phyloP scores from a whole-genome alignment of 2,797 vertebrate genomes.

The Sarcophilus harrisii region DNA sequence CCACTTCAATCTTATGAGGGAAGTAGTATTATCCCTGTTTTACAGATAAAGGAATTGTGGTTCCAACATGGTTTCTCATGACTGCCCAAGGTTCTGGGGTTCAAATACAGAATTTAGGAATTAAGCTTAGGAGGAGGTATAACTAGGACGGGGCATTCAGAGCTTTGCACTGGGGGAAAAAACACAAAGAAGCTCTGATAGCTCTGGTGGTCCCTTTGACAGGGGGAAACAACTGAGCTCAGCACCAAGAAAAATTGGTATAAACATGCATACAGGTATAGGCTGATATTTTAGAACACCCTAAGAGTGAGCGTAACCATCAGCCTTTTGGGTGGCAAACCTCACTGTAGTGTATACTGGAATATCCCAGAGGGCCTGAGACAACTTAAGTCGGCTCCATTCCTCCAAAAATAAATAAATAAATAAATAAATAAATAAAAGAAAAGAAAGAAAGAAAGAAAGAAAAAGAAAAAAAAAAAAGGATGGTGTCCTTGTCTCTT shows the following conservation, averaged over 20 bases:
- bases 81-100: fast-evolving
- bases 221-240: background rate
- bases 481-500: background rate
- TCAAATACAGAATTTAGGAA: background rate
- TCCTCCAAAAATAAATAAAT: background rate
- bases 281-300: background rate
- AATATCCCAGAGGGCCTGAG: background rate
- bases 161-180: too few species aligned
- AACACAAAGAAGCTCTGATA: too few species aligned
- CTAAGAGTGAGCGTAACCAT: background rate
- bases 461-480: background rate
- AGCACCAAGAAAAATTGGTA: background rate
- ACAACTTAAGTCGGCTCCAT: background rate
- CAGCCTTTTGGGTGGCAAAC: background rate
- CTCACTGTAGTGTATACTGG: background rate
- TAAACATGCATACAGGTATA: background rate
- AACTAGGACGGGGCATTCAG: background rate
- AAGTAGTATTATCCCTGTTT: background rate
- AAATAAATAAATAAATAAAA: too few species aligned
- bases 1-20: background rate
- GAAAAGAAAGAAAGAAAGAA: too few species aligned
- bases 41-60: background rate
- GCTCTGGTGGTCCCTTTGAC: background rate
- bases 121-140: background rate
- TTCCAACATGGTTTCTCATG: background rate